These are phyloP conservation scores for Ceratoteleas bidentatus DNA, from an alignment of 1,140 invertebrate species.

Conservation along the genomic window DNA sequence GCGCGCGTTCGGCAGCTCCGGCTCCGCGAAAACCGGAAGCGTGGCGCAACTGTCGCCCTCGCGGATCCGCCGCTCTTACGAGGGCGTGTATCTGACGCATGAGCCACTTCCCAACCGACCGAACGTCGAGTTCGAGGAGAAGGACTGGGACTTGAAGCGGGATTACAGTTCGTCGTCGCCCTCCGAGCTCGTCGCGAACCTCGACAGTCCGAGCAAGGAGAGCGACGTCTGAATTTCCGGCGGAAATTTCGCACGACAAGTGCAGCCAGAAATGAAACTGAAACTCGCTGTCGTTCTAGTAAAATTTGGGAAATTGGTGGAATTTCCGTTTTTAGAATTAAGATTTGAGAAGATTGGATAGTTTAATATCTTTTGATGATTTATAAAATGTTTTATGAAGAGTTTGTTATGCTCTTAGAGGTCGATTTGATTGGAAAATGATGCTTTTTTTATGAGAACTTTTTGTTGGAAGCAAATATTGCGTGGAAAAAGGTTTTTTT, in stretches of 20 bases:
- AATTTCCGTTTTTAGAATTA: no score
- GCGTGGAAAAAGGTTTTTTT: no score
- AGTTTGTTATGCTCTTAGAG: no score
- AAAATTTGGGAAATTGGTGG: no score
- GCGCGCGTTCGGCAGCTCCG: slow-evolving; percentile 68
- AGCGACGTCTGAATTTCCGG: slow-evolving; percentile 72
- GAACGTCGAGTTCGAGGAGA: slow-evolving; percentile 89
- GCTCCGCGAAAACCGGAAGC: slow-evolving; percentile 70
- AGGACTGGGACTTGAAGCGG: slow-evolving; percentile 89
- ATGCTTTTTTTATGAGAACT: no score
- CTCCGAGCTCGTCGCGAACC: slow-evolving; percentile 62
- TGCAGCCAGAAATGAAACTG: background rate
- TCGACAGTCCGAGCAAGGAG: slow-evolving; percentile 75
- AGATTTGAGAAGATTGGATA: no score
- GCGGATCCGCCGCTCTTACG: slow-evolving; percentile 87
- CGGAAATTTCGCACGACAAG: background rate
- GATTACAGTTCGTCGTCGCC: slow-evolving; percentile 75
- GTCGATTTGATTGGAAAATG: no score
- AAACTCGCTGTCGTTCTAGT: background rate
- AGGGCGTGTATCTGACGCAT: slow-evolving; percentile 90
- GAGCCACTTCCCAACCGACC: slow-evolving; percentile 90
- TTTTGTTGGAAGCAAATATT: no score
- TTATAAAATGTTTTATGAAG: no score
- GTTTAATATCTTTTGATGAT: no score
- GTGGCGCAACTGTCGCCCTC: slow-evolving; percentile 80